Conservation (phyloP, 2,113 vertebrate genomes). For the Erythrocercus mccallii region DNA sequence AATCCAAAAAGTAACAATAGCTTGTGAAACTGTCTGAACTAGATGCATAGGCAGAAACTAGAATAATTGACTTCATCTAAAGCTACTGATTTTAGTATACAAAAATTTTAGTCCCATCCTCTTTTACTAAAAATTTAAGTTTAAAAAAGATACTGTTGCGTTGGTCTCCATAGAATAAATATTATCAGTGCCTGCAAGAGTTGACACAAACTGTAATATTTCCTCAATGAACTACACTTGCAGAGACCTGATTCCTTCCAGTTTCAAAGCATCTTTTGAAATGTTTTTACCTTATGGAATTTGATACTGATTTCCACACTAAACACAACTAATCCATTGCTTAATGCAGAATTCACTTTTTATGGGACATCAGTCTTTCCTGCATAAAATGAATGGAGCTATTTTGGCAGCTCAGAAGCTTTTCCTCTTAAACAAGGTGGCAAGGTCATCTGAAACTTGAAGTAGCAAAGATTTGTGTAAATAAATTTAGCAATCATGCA, state of each 20-base stretch:
- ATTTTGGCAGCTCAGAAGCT: constrained; percentile 36
- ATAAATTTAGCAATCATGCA: background rate
- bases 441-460: constrained; percentile 47
- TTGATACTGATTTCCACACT: constrained; percentile 5
- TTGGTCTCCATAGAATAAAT: background rate
- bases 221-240: constrained; percentile 17
- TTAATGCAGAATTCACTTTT: constrained; percentile 36
- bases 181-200: background rate
- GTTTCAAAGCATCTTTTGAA: background rate
- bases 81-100: background rate
- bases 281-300: background rate
- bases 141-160: background rate
- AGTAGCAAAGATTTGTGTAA: background rate
- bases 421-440: constrained; percentile 33
- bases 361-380: constrained; percentile 12
- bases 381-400: constrained; percentile 33
- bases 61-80: background rate
- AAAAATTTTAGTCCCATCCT: background rate
- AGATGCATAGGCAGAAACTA: background rate
- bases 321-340: constrained; percentile 27
- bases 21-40: background rate
- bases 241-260: background rate
- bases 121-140: background rate
- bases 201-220: background rate
- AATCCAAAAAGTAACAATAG: background rate